Evolutionary conservation across 2,888 invertebrate genomes (phyloP).

Genomic region (Hirtodrosophila trivittata): DNA sequence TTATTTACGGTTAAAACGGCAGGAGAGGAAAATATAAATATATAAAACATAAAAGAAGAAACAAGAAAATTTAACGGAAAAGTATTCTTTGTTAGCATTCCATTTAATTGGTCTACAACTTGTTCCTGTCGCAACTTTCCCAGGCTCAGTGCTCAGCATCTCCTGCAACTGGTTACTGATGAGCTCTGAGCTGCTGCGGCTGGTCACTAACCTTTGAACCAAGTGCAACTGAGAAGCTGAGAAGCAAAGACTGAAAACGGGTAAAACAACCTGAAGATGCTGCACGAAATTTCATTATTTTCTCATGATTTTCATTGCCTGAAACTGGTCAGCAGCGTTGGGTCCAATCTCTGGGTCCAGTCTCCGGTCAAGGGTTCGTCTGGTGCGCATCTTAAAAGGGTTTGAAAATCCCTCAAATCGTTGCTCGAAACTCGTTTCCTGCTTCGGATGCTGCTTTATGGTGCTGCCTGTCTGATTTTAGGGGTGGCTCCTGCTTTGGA

Average conservation of each 20-base stretch:
- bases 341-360: conserved; percentile 47
- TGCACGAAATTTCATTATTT: conserved; percentile 59
- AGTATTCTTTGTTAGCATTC: conserved; percentile 63
- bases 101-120: conserved; percentile 76
- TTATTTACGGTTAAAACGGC: conserved; percentile 48
- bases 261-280: conserved; percentile 67
- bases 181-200: conserved; percentile 30
- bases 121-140: conserved; percentile 60
- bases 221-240: conserved; percentile 34
- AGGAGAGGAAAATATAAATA: conserved; percentile 18
- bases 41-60: conserved; percentile 24
- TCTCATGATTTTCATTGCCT: conserved; percentile 64
- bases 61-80: conserved; percentile 37
- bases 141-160: conserved; percentile 40
- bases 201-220: conserved; percentile 78
- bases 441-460: conserved; percentile 22
- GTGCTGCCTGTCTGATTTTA: conserved; percentile 5
- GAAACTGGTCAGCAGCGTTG: conserved; percentile 51
- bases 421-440: conserved; percentile 41
- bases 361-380: conserved; percentile 40
- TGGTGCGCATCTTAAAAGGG: conserved; percentile 44
- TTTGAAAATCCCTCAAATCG: conserved; percentile 33
- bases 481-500: conserved; percentile 46
- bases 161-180: conserved; percentile 38
- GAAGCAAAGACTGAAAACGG: conserved; percentile 42